Conservation (phyloP, 2,797 vertebrate species). For the Petrocephalus sullivani region DNA sequence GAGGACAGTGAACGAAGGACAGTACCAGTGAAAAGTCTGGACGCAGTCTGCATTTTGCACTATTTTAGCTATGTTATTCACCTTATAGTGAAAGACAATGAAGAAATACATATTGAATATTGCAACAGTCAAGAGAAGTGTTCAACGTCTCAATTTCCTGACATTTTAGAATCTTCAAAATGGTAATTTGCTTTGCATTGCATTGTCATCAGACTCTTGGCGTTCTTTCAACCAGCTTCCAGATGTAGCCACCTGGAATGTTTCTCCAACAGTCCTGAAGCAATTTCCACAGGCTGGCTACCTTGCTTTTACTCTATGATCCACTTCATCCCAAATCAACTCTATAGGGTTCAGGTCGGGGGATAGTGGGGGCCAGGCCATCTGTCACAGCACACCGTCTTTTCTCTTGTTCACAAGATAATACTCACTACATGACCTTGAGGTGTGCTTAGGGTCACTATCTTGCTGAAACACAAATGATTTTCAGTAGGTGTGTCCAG, state of each 20-base stretch:
- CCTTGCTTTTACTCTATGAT: not conserved
- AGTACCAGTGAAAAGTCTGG: not conserved
- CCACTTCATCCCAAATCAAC: not conserved
- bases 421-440: not conserved
- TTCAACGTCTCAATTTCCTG: not conserved
- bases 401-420: not conserved
- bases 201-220: not conserved
- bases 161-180: not conserved
- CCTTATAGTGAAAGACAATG: not conserved
- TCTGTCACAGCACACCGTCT: not conserved
- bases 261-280: not conserved
- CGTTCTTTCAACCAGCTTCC: not conserved
- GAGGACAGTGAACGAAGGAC: slow-evolving; percentile 26
- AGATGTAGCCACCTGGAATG: not conserved
- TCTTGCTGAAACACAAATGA: not conserved
- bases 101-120: not conserved
- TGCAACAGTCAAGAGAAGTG: too few relatives aligned
- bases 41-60: not conserved
- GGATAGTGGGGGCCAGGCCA: not conserved
- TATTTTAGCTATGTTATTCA: not conserved
- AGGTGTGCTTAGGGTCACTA: not conserved
- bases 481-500: not conserved
- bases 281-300: not conserved
- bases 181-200: not conserved
- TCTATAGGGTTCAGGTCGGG: not conserved